Conservation (phyloP, 1,140 invertebrate genomes). For the Paralvinella palmiformis region DNA sequence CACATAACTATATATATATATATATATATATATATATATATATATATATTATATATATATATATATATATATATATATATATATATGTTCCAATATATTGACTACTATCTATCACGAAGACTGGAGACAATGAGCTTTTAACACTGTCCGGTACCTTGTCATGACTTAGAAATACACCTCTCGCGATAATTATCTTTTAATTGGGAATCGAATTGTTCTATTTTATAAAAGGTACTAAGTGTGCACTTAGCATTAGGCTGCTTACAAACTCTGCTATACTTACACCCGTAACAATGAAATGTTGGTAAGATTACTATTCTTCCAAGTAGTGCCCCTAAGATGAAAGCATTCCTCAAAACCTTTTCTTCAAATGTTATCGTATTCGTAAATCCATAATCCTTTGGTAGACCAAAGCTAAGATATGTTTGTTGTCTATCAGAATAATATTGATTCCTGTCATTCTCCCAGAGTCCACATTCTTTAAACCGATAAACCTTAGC, state of each 20-base stretch:
- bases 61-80: too few relatives aligned
- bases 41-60: too few relatives aligned
- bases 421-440: conserved; percentile 11
- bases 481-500: conserved; percentile 16
- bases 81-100: too few relatives aligned
- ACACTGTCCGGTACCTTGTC: neutral
- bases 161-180: neutral
- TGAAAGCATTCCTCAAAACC: conserved; percentile 1
- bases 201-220: neutral
- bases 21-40: too few relatives aligned
- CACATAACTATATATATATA: too few relatives aligned
- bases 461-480: conserved; percentile 7
- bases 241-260: neutral
- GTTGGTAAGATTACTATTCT: conserved; percentile 8
- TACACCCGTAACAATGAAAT: neutral
- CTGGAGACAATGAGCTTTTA: neutral
- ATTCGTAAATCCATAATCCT: neutral
- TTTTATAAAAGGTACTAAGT: neutral
- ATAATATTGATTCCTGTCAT: conserved; percentile 14
- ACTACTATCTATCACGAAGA: too few relatives aligned
- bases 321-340: conserved; percentile 5
- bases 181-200: neutral
- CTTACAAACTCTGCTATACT: neutral
- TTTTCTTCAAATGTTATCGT: neutral
- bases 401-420: neutral